phyloP scores from a whole-genome alignment of 2,888 invertebrate species.

The Deilephila porcellus region DNA sequence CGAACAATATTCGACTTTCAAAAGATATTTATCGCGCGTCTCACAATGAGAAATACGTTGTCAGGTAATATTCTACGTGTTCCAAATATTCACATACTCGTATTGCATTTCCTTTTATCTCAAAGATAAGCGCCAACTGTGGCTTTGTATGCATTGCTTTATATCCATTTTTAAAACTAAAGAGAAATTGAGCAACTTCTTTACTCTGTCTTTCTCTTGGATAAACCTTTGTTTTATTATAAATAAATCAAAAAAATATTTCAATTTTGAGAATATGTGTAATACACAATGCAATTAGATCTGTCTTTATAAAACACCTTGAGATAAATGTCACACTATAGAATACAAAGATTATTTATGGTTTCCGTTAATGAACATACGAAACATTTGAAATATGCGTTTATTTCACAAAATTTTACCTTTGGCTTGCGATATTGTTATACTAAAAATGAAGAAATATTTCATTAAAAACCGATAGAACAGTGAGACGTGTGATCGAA shows the following conservation, averaged over 20 bases:
- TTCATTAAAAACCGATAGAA: neutral
- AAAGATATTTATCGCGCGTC: slow-evolving; percentile 9
- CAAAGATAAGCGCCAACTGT: slow-evolving; percentile 2
- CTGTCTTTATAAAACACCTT: too few relatives aligned
- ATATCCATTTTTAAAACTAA: neutral
- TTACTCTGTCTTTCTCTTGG: too few relatives aligned
- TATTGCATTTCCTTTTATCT: slow-evolving; percentile 5
- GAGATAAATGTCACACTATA: too few relatives aligned
- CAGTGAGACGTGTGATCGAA: neutral
- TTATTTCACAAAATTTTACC: too few relatives aligned
- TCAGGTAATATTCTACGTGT: slow-evolving; percentile 27
- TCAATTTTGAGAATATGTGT: too few relatives aligned
- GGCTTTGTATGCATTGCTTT: slow-evolving; percentile 5
- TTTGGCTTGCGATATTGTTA: neutral
- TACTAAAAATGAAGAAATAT: too few relatives aligned
- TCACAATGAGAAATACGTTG: slow-evolving; percentile 17
- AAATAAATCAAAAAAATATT: too few relatives aligned
- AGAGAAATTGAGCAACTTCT: neutral
- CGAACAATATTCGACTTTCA: slow-evolving; percentile 30
- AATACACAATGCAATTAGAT: too few relatives aligned
- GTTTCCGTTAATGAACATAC: too few relatives aligned
- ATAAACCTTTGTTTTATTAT: too few relatives aligned
- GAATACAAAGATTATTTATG: too few relatives aligned
- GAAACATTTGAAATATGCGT: too few relatives aligned
- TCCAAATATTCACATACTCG: slow-evolving; percentile 18